Conservation (phyloP, 2,113 vertebrate species). For the Pica pica region DNA sequence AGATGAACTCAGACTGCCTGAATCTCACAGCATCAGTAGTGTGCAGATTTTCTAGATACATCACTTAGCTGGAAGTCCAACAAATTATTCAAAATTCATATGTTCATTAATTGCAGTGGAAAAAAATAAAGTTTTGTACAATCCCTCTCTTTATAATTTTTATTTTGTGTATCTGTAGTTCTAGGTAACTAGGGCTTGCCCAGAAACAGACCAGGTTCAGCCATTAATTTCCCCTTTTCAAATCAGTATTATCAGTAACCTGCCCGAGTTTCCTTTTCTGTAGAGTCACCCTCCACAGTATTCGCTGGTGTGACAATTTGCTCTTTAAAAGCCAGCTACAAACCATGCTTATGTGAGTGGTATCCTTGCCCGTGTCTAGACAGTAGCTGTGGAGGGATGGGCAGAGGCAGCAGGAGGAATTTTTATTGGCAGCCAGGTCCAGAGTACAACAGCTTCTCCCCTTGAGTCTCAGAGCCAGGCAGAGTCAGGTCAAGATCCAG, state of each 20-base stretch:
- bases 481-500: neutral
- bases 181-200: neutral
- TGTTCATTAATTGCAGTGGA: neutral
- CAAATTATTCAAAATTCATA: neutral
- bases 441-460: neutral
- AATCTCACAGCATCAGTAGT: neutral
- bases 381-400: neutral
- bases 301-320: neutral
- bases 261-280: neutral
- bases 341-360: fast-evolving
- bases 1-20: neutral
- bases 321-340: neutral
- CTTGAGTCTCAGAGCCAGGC: fast-evolving
- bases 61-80: neutral
- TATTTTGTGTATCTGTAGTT: neutral
- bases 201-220: neutral
- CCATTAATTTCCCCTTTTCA: neutral
- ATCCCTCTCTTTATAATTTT: neutral
- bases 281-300: neutral
- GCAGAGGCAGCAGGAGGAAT: neutral
- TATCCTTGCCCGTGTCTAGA: neutral
- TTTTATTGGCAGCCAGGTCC: neutral
- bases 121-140: neutral
- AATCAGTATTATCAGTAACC: neutral
- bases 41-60: neutral